phyloP scores from a whole-genome alignment of 2,888 invertebrate species.

The Thelaira solivaga region DNA sequence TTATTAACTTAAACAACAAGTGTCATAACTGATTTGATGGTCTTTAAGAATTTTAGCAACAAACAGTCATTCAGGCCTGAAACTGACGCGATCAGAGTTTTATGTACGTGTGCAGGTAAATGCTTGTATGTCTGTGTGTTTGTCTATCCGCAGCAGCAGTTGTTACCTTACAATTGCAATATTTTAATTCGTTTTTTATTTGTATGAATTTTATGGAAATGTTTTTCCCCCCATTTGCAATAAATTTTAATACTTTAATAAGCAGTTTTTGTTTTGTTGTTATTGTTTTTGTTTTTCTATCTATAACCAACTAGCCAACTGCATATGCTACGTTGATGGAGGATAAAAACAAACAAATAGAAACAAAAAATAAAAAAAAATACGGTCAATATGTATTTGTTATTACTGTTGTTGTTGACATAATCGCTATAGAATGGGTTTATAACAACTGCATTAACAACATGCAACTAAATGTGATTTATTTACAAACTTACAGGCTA shows the following conservation, averaged over 20 bases:
- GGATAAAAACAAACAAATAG: neutral
- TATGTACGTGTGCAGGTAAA: too few species aligned
- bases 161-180: neutral
- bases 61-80: neutral
- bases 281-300: too few species aligned
- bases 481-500: slow-evolving; percentile 47
- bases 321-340: neutral
- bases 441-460: slow-evolving; percentile 45
- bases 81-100: neutral
- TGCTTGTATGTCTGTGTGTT: too few species aligned
- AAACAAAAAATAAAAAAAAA: neutral
- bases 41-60: neutral
- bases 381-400: neutral
- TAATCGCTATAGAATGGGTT: slow-evolving; percentile 61
- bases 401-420: slow-evolving; percentile 38
- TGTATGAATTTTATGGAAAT: slow-evolving; percentile 50
- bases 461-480: slow-evolving; percentile 52
- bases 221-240: slow-evolving; percentile 48
- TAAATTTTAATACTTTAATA: slow-evolving; percentile 57
- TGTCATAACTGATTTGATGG: slow-evolving; percentile 55
- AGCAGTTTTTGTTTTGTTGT: too few species aligned
- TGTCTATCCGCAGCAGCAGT: neutral
- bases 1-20: slow-evolving; percentile 29
- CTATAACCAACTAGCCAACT: neutral
- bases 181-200: slow-evolving; percentile 2